A percentile compares a stretch with the other conserved stretches of the same genome.
These are phyloP conservation scores for Malurus alboscapulatus DNA, from an alignment of 2,113 vertebrate genomes.

Conservation along the genomic window DNA sequence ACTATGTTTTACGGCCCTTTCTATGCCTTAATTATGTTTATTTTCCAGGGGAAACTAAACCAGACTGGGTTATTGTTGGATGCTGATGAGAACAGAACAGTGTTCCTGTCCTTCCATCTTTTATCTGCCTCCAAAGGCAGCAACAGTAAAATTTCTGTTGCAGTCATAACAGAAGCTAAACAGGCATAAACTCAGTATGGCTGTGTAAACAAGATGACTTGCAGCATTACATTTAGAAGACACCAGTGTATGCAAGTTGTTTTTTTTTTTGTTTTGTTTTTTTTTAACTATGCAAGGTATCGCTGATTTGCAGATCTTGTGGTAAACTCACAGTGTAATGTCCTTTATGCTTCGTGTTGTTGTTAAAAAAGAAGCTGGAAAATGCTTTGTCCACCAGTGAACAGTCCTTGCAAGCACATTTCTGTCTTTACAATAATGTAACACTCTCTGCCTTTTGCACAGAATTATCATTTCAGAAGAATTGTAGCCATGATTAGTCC, in stretches of 20 bases:
- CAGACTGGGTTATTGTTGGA: neutral
- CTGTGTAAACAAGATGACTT: neutral
- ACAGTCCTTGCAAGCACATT: neutral
- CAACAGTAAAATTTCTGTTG: neutral
- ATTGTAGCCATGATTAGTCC: neutral
- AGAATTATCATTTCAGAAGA: neutral
- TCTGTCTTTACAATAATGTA: neutral
- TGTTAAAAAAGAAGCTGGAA: neutral
- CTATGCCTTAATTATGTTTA: neutral
- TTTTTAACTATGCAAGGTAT: neutral
- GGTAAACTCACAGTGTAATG: neutral
- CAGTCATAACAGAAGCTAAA: constrained; percentile 22
- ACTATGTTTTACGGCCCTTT: neutral
- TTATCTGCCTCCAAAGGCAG: neutral
- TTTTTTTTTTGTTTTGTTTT: neutral
- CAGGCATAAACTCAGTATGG: neutral
- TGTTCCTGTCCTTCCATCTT: neutral
- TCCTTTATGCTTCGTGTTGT: neutral
- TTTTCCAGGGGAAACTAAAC: neutral
- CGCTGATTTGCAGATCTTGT: neutral
- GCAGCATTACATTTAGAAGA: neutral
- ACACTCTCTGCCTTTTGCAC: neutral
- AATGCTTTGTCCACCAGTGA: neutral
- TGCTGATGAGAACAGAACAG: neutral
- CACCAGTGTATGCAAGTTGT: neutral